Evolutionary conservation across 2,888 invertebrate genomes (phyloP).

Genomic region (Scaptomyza parva): DNA sequence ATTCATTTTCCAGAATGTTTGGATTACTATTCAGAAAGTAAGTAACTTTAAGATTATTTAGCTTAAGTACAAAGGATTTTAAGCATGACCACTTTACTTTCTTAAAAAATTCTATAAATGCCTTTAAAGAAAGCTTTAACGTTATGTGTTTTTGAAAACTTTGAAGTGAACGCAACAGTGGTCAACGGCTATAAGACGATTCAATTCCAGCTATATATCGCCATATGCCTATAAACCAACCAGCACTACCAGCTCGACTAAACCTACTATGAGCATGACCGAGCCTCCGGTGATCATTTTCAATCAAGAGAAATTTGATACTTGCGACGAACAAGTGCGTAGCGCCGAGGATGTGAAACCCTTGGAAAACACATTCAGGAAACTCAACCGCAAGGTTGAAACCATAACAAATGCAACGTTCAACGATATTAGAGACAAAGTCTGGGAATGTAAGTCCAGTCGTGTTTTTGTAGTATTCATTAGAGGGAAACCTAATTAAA

Average conservation of each 20-base stretch:
- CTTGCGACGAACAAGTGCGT: conserved; percentile 74
- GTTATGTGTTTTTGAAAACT: conserved; percentile 31
- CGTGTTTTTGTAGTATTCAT: neutral
- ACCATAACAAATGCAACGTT: conserved; percentile 77
- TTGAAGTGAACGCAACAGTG: conserved; percentile 9
- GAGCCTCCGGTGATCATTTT: conserved; percentile 74
- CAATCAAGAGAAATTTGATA: conserved; percentile 82
- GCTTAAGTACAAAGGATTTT: neutral
- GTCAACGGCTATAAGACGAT: conserved; percentile 20
- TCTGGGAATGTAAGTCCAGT: conserved; percentile 78
- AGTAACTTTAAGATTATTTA: conserved; percentile 7
- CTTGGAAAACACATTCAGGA: conserved; percentile 70
- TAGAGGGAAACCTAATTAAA: neutral
- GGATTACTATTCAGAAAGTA: no score
- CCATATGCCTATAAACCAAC: conserved; percentile 20
- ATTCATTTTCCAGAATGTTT: neutral
- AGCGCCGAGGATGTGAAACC: conserved; percentile 79
- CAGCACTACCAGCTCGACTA: conserved; percentile 7
- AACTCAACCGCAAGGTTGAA: conserved; percentile 75
- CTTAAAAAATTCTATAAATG: neutral
- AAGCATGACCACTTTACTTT: neutral
- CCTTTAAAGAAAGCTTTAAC: conserved; percentile 1
- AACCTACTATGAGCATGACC: conserved; percentile 11
- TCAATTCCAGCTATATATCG: conserved; percentile 6
- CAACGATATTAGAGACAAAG: conserved; percentile 64